Conservation (phyloP, 2,888 invertebrate species). For the Drosophila nigritarsus region DNA sequence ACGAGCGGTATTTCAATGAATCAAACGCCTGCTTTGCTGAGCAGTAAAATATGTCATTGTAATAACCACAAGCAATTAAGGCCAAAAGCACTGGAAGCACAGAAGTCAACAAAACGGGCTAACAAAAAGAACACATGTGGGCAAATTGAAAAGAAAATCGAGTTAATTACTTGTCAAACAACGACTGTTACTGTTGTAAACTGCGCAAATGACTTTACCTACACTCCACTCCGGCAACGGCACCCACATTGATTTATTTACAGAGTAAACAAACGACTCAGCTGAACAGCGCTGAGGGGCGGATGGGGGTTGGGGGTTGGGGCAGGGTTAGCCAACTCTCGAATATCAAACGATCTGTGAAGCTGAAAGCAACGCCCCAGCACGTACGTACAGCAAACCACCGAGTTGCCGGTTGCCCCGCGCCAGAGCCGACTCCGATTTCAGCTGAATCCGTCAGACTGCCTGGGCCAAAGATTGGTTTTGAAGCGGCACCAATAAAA, state of each 20-base stretch:
- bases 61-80: constrained; percentile 1
- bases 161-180: constrained; percentile 80
- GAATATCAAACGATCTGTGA: constrained; percentile 77
- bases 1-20: not conserved
- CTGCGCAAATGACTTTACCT: constrained; percentile 64
- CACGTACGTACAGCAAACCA: constrained; percentile 67
- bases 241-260: constrained; percentile 68
- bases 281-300: constrained; percentile 16
- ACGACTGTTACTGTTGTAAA: constrained; percentile 71
- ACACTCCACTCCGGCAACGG: constrained; percentile 29
- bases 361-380: constrained; percentile 58
- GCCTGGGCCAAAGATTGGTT: constrained; percentile 37
- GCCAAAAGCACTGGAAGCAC: constrained; percentile 4
- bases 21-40: not conserved
- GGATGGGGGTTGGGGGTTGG: not conserved
- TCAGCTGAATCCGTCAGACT: constrained; percentile 29
- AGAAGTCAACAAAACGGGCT: not conserved
- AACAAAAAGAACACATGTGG: not conserved
- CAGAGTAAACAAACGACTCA: constrained; percentile 64
- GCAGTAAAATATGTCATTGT: not conserved
- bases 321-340: constrained; percentile 18
- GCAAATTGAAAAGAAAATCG: constrained; percentile 32
- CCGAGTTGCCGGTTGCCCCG: constrained; percentile 1
- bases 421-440: constrained; percentile 44
- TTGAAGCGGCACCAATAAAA: constrained; percentile 58